These are phyloP conservation scores for Nibea coibor DNA, from an alignment of 2,113 vertebrate species.

Conservation along the genomic window DNA sequence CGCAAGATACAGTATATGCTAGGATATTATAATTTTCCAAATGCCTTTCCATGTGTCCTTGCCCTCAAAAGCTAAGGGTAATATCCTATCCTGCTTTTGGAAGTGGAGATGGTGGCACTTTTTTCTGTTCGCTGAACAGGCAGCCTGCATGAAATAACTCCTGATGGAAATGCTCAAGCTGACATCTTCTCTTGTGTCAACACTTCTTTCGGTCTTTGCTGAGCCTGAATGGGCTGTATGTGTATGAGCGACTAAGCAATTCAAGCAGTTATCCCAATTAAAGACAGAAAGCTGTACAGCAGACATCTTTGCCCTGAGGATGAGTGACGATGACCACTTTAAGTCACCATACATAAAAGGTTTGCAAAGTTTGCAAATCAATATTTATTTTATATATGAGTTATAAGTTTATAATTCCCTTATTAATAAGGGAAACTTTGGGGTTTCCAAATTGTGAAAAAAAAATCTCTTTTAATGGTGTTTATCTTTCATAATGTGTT, in stretches of 20 bases:
- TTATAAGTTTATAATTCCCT: not conserved
- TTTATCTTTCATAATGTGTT: not conserved
- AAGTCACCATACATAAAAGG: not conserved
- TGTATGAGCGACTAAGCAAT: slow-evolving; percentile 1
- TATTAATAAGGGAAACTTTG: not conserved
- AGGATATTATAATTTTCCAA: slow-evolving; percentile 60
- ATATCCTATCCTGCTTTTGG: slow-evolving; percentile 67
- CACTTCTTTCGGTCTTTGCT: slow-evolving; percentile 25
- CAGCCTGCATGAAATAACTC: slow-evolving; percentile 76
- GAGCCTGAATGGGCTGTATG: not conserved
- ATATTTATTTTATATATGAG: not conserved
- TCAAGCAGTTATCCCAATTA: slow-evolving; percentile 22
- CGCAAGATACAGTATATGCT: slow-evolving; percentile 24
- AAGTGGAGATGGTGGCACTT: slow-evolving; percentile 62
- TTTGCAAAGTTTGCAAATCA: not conserved
- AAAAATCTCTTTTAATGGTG: not conserved
- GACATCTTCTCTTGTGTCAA: slow-evolving; percentile 34
- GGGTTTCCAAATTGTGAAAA: not conserved
- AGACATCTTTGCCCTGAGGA: not conserved
- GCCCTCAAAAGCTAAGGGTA: slow-evolving; percentile 71
- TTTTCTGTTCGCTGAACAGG: slow-evolving; percentile 76
- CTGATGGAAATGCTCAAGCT: slow-evolving; percentile 58
- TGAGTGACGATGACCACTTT: not conserved
- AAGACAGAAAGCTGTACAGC: not conserved
- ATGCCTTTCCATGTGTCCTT: slow-evolving; percentile 76